A percentile compares a stretch with the other conserved stretches of the same genome.
Evolutionary conservation across 2,113 vertebrate species (phyloP).

Genomic region (Amphiprion ocellaris): DNA sequence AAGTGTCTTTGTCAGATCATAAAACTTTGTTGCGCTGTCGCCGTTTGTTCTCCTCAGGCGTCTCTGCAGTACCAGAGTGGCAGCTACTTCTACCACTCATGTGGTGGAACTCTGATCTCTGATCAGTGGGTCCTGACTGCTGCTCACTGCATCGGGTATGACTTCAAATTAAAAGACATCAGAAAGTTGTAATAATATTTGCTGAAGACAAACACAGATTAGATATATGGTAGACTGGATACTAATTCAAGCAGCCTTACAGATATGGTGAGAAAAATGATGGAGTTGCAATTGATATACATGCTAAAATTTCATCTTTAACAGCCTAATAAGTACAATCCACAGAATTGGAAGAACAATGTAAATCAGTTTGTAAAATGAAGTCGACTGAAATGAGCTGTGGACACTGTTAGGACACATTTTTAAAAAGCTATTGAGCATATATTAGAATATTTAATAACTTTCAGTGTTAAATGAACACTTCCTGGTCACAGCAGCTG

Average conservation of each 20-base stretch:
- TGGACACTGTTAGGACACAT: background rate
- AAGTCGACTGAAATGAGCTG: background rate
- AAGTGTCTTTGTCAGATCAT: background rate
- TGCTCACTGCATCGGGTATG: conserved; percentile 91
- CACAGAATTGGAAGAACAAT: too few relatives aligned
- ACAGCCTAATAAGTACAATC: too few relatives aligned
- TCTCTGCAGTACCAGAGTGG: conserved; percentile 88
- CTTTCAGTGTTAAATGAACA: too few relatives aligned
- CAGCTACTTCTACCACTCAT: conserved; percentile 85
- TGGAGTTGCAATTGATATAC: background rate
- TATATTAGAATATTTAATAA: too few relatives aligned
- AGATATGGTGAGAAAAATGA: too few relatives aligned
- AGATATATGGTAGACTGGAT: too few relatives aligned
- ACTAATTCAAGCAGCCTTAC: background rate
- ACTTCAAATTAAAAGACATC: too few relatives aligned
- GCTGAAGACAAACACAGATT: too few relatives aligned
- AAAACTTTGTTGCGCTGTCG: background rate
- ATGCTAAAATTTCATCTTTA: background rate
- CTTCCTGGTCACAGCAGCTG: too few relatives aligned
- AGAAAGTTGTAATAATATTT: too few relatives aligned
- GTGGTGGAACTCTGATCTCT: conserved; percentile 88
- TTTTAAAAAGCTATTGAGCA: background rate
- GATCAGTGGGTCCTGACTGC: conserved; percentile 89
- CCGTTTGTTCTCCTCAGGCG: conserved; percentile 75
- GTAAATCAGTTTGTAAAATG: background rate